phyloP scores from a whole-genome alignment of 2,888 invertebrate species.

The Arenicola marina region DNA sequence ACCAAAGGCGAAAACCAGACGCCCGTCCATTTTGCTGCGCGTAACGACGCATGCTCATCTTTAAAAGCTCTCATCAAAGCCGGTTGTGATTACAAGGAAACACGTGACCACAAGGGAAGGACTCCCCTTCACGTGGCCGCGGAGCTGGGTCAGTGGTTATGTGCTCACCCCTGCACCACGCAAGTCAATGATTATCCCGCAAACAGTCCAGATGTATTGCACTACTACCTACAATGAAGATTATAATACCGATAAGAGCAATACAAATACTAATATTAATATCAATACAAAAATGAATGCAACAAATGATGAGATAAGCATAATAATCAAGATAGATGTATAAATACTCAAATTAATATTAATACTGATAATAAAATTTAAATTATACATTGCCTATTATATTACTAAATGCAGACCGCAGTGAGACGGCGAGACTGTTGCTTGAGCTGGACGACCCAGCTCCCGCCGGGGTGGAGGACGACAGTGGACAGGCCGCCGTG shows the following conservation, averaged over 20 bases:
- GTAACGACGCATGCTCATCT: slow-evolving; percentile 51
- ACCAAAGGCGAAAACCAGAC: slow-evolving; percentile 54
- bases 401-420: slow-evolving; percentile 55
- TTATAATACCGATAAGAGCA: no score
- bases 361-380: no score
- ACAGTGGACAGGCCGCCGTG: slow-evolving; percentile 49
- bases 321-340: not conserved
- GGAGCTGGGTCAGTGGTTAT: slow-evolving; percentile 48
- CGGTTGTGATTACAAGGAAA: slow-evolving; percentile 45
- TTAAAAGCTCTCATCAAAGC: slow-evolving; percentile 48
- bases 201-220: no score
- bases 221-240: not conserved
- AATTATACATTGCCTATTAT: no score
- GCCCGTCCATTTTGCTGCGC: slow-evolving; percentile 57
- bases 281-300: no score
- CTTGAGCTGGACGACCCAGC: slow-evolving; percentile 51
- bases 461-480: slow-evolving; percentile 45
- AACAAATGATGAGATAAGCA: no score
- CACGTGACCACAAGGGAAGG: slow-evolving; percentile 52
- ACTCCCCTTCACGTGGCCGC: slow-evolving; percentile 60
- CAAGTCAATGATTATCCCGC: no score
- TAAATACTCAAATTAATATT: no score
- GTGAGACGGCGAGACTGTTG: slow-evolving; percentile 53
- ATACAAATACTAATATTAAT: no score
- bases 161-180: no score